phyloP scores from a whole-genome alignment of 2,888 invertebrate genomes.

The Drosophila dives region DNA sequence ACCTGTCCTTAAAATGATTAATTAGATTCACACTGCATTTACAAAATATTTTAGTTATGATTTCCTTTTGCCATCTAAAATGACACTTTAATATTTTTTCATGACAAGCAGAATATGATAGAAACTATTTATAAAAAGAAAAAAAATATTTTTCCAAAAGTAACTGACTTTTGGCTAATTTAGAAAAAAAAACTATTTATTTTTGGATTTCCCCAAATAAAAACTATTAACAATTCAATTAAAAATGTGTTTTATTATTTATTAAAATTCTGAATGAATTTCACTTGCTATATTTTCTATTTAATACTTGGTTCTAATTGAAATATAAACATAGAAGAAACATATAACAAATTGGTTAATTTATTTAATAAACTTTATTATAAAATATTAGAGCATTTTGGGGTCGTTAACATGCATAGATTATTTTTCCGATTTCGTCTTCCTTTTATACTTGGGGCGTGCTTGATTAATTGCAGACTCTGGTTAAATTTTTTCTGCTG shows the following conservation, averaged over 20 bases:
- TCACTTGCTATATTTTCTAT: not conserved
- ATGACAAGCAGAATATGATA: not conserved
- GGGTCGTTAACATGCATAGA: constrained; percentile 39
- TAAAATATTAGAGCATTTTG: constrained; percentile 43
- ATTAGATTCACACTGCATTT: not conserved
- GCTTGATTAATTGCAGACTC: constrained; percentile 75
- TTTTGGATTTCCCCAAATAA: not conserved
- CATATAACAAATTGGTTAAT: too few species aligned
- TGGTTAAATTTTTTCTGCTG: constrained; percentile 67
- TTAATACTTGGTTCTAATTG: accelerated
- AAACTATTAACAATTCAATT: not conserved
- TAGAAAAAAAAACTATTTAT: not conserved
- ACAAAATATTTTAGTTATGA: not conserved
- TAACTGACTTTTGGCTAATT: not conserved
- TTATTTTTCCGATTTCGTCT: constrained; percentile 14
- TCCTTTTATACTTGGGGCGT: constrained; percentile 41
- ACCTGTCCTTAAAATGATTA: not conserved
- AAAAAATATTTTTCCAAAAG: too few species aligned
- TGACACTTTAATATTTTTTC: not conserved
- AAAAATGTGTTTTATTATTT: not conserved
- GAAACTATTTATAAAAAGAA: not conserved
- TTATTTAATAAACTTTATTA: not conserved
- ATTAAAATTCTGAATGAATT: not conserved
- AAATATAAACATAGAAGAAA: not conserved
- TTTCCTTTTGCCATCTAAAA: not conserved